Conservation (phyloP, 2,888 invertebrate genomes). For the Drosophila nr. perissopoda region DNA sequence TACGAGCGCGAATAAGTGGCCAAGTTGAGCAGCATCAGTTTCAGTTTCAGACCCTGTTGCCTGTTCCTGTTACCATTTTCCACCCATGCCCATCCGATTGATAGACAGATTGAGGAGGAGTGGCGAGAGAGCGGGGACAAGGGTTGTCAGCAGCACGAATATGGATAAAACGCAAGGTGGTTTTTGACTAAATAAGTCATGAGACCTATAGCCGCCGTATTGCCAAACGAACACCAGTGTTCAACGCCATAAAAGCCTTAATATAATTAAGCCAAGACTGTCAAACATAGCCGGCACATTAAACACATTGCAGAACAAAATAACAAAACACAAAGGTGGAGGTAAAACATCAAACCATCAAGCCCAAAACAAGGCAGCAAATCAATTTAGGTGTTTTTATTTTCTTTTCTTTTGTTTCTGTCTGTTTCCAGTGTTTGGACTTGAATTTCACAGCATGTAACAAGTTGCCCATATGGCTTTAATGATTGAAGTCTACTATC, state of each 20-base stretch:
- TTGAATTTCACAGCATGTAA: background rate
- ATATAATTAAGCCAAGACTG: constrained; percentile 60
- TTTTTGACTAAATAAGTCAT: constrained; percentile 64
- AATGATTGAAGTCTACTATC: background rate
- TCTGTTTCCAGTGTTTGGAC: background rate
- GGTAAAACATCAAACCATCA: background rate
- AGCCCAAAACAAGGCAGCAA: background rate
- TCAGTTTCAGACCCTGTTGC: background rate
- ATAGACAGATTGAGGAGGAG: background rate
- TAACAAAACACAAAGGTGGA: background rate
- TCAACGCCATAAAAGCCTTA: constrained; percentile 47
- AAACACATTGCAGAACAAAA: constrained; percentile 13
- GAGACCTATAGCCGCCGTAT: constrained; percentile 51
- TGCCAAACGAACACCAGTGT: constrained; percentile 22
- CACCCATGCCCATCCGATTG: background rate
- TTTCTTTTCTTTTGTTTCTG: background rate
- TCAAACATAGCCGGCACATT: constrained; percentile 24
- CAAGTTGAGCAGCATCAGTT: constrained; percentile 4
- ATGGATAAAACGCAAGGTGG: constrained; percentile 66
- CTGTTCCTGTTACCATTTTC: background rate
- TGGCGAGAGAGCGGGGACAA: background rate
- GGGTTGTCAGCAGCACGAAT: constrained; percentile 49
- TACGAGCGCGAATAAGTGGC: constrained; percentile 47
- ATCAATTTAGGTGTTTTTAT: background rate
- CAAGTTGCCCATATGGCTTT: background rate